Evolutionary conservation across 2,797 vertebrate species (phyloP).

Genomic region (Macroramphosus scolopax): DNA sequence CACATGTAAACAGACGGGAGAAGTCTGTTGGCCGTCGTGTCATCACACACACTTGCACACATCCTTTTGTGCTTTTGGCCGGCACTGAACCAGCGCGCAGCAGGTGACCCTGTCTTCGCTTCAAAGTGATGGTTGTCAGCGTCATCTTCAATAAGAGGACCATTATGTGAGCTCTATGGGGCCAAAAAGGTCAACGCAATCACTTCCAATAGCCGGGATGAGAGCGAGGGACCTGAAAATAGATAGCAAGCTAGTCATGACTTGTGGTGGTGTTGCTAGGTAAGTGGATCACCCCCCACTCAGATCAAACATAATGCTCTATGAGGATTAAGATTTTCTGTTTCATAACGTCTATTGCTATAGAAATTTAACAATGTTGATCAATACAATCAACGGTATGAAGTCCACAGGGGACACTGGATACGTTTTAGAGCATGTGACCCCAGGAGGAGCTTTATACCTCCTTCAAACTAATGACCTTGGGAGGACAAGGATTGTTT

Average conservation of each 20-base stretch:
- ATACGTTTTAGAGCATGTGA: too few species aligned
- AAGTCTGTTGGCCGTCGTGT: constrained; percentile 29
- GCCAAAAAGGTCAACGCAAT: constrained; percentile 74
- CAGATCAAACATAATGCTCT: not conserved
- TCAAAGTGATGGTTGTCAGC: constrained; percentile 70
- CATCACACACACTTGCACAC: constrained; percentile 13
- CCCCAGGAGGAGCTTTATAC: too few species aligned
- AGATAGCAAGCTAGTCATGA: constrained; percentile 28
- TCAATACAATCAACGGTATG: constrained; percentile 11
- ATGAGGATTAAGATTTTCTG: constrained; percentile 6
- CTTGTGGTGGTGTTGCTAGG: constrained; percentile 3
- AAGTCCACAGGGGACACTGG: not conserved
- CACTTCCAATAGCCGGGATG: constrained; percentile 45
- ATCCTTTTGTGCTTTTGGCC: constrained; percentile 60
- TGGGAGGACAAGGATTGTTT: too few species aligned
- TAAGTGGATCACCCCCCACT: constrained; percentile 18
- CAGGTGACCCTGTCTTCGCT: constrained; percentile 51
- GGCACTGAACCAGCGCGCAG: constrained; percentile 65
- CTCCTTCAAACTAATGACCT: too few species aligned
- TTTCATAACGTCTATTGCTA: constrained; percentile 1
- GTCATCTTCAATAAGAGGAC: constrained; percentile 57
- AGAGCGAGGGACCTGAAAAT: constrained; percentile 42
- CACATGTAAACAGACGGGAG: constrained; percentile 53
- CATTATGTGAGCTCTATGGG: constrained; percentile 66
- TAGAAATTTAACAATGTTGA: constrained; percentile 7